These are phyloP conservation scores for Alviniconcha strummeri DNA, from an alignment of 2,888 invertebrate species.

Conservation along the genomic window DNA sequence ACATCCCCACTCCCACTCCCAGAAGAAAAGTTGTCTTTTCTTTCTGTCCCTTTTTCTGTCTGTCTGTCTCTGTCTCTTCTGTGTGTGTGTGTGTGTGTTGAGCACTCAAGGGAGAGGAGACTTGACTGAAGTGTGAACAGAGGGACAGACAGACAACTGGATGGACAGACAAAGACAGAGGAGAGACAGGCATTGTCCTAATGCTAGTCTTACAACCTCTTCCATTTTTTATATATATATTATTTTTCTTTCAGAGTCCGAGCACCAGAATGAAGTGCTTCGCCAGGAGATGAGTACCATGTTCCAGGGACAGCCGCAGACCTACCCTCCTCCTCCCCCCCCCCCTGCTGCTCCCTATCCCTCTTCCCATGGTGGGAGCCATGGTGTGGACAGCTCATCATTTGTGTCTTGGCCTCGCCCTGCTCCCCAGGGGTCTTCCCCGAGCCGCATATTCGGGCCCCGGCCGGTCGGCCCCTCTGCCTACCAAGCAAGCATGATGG, in stretches of 20 bases:
- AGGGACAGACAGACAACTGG: too few relatives aligned
- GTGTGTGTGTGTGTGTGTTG: too few relatives aligned
- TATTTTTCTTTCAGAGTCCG: slow-evolving; percentile 32
- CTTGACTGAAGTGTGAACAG: too few relatives aligned
- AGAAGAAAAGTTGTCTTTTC: too few relatives aligned
- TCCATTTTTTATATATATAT: too few relatives aligned
- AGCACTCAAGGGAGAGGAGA: too few relatives aligned
- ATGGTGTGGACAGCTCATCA: neutral
- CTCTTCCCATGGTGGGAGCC: slow-evolving; percentile 15
- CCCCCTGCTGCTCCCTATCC: neutral
- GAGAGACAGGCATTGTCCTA: too few relatives aligned
- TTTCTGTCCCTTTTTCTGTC: too few relatives aligned
- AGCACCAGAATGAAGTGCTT: slow-evolving; percentile 39
- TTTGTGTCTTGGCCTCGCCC: slow-evolving; percentile 12
- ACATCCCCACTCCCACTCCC: too few relatives aligned
- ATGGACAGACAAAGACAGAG: too few relatives aligned
- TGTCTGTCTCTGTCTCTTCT: too few relatives aligned
- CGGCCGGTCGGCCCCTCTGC: slow-evolving; percentile 3
- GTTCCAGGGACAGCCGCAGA: slow-evolving; percentile 3
- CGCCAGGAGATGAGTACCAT: slow-evolving; percentile 38
- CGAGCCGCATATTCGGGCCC: neutral
- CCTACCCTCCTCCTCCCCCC: slow-evolving; percentile 35
- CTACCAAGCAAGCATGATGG: neutral
- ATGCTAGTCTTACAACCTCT: too few relatives aligned
- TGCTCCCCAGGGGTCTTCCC: slow-evolving; percentile 25